Conservation (phyloP, 2,113 vertebrate species). For the Psittacara wagleri region DNA sequence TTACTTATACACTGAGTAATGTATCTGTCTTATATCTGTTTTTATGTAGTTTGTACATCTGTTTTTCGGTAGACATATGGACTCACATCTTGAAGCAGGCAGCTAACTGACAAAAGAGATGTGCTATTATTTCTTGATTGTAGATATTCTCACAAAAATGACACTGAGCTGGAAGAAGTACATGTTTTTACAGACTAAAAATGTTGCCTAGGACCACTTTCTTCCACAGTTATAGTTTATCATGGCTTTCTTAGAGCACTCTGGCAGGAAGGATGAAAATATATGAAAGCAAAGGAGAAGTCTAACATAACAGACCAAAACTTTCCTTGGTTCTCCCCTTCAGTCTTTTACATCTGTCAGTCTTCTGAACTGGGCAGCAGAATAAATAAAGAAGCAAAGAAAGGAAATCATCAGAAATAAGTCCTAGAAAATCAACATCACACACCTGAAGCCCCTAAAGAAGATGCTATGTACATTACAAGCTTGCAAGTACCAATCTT, state of each 20-base stretch:
- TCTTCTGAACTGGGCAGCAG: not conserved
- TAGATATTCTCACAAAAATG: not conserved
- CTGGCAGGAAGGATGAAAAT: not conserved
- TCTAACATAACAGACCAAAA: not conserved
- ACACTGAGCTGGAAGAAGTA: not conserved
- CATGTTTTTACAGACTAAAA: not conserved
- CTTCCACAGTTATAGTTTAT: not conserved
- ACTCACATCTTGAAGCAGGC: not conserved
- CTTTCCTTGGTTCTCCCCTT: not conserved
- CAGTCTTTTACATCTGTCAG: not conserved
- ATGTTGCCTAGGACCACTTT: not conserved
- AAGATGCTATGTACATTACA: not conserved
- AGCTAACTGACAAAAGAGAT: not conserved
- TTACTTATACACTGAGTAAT: not conserved
- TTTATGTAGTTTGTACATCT: not conserved
- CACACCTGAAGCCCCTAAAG: not conserved
- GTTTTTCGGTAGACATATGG: slow-evolving; percentile 31
- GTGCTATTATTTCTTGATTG: not conserved
- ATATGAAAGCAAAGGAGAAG: not conserved
- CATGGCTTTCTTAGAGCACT: not conserved
- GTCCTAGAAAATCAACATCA: not conserved
- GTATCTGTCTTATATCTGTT: not conserved
- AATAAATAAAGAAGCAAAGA: not conserved
- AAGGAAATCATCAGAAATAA: not conserved
- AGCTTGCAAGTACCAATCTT: not conserved